Evolutionary conservation across 2,113 vertebrate genomes (phyloP).

Genomic region (Chloropsis cyanopogon): DNA sequence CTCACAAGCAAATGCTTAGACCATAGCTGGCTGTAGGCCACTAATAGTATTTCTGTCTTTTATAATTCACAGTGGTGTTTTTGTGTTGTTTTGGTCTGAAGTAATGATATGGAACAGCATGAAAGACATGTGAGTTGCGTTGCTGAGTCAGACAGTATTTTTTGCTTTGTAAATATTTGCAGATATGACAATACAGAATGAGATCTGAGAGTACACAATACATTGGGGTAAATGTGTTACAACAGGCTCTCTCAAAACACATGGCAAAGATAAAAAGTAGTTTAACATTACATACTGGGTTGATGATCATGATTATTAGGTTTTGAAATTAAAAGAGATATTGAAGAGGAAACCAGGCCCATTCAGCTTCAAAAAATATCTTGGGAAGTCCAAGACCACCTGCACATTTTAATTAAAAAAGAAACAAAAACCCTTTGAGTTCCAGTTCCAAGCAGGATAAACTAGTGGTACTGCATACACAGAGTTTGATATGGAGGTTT

Average conservation of each 20-base stretch:
- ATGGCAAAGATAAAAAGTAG: not conserved
- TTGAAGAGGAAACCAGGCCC: not conserved
- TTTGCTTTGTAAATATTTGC: slow-evolving; percentile 37
- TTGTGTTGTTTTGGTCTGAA: slow-evolving; percentile 33
- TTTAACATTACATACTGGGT: not conserved
- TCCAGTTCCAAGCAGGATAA: not conserved
- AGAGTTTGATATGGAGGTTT: not conserved
- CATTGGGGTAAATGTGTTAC: not conserved
- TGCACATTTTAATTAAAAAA: not conserved
- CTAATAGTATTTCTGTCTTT: slow-evolving; percentile 18
- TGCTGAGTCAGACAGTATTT: not conserved
- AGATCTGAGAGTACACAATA: not conserved
- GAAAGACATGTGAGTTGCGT: not conserved
- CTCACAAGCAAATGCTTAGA: not conserved
- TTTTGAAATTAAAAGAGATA: not conserved
- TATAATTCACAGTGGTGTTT: not conserved
- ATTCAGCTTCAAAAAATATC: not conserved
- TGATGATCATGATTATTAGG: not conserved
- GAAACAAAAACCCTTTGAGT: not conserved
- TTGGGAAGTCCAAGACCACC: not conserved
- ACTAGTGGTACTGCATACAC: not conserved
- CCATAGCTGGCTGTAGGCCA: slow-evolving; percentile 15
- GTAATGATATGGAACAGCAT: slow-evolving; percentile 1
- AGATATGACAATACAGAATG: not conserved
- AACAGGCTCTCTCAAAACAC: not conserved